These are phyloP conservation scores for Lineus longissimus DNA, from an alignment of 1,140 invertebrate species.

Conservation along the genomic window DNA sequence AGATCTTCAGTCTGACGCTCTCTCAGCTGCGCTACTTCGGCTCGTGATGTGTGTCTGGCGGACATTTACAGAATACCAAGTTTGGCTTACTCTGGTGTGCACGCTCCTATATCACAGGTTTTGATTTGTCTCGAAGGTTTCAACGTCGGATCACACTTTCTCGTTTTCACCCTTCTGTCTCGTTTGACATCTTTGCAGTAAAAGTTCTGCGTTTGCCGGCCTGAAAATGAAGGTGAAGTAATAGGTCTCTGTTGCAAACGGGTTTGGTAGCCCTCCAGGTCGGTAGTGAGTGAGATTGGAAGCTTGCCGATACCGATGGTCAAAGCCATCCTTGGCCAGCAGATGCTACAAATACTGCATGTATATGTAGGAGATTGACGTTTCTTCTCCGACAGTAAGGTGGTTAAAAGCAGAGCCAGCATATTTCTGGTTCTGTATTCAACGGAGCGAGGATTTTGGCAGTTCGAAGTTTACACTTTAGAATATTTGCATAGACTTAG, in stretches of 20 bases:
- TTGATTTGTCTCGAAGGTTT: neutral
- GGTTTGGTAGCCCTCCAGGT: neutral
- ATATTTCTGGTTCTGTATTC: no score
- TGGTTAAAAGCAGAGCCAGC: no score
- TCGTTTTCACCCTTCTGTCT: neutral
- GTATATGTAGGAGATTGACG: no score
- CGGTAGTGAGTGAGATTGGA: neutral
- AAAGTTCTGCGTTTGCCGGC: neutral
- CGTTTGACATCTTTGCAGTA: slow-evolving; percentile 6
- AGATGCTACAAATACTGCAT: neutral
- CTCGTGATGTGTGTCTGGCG: no score
- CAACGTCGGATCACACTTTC: neutral
- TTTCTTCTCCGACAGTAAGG: no score
- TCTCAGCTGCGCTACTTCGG: no score
- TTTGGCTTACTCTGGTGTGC: neutral
- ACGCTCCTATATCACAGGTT: neutral
- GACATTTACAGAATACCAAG: no score
- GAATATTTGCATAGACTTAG: neutral
- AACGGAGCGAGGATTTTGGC: no score
- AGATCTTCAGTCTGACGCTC: no score
- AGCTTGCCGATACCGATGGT: no score
- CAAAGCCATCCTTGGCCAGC: neutral
- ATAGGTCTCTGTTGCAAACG: neutral
- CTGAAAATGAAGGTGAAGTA: neutral
- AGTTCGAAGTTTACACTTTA: neutral